A percentile compares a stretch with the other conserved stretches of the same genome.
Evolutionary conservation across 2,113 vertebrate species (phyloP).

Genomic region (Podarcis raffonei): DNA sequence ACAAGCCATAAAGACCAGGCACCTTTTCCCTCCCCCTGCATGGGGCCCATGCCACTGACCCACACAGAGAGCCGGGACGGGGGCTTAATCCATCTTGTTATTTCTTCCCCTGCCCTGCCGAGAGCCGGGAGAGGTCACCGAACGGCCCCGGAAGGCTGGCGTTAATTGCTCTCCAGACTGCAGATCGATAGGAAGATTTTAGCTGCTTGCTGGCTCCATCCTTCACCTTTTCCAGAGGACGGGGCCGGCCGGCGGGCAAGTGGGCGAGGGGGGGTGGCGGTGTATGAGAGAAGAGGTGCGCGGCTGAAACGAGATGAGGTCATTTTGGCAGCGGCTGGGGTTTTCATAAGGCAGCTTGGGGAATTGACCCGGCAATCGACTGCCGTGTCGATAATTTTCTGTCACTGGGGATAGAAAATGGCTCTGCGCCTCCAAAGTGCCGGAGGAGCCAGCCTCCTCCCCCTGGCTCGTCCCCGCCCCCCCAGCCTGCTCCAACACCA

Average conservation of each 20-base stretch:
- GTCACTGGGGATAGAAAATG: slow-evolving; percentile 21
- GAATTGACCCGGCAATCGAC: slow-evolving; percentile 53
- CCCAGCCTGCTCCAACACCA: background rate
- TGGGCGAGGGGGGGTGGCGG: background rate
- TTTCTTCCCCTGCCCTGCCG: fast-evolving
- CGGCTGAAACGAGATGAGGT: slow-evolving; percentile 64
- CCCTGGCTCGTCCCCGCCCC: background rate
- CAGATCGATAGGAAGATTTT: slow-evolving; percentile 68
- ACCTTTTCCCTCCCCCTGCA: background rate
- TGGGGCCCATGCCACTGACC: background rate
- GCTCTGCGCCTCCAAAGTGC: slow-evolving; percentile 20
- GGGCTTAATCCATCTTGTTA: background rate
- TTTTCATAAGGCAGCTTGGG: slow-evolving; percentile 55
- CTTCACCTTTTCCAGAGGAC: slow-evolving; percentile 64
- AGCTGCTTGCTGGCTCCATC: slow-evolving; percentile 71
- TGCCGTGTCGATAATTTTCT: slow-evolving; percentile 36
- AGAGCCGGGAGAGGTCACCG: background rate
- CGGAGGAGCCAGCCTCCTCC: slow-evolving; percentile 14
- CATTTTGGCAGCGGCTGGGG: slow-evolving; percentile 44
- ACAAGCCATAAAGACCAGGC: background rate
- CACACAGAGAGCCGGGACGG: fast-evolving
- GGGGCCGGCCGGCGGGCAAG: slow-evolving; percentile 15
- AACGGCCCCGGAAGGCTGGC: slow-evolving; percentile 37
- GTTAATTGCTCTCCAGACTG: slow-evolving; percentile 71
- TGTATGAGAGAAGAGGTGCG: slow-evolving; percentile 29